These are phyloP conservation scores for Cerceris ruficornis DNA, from an alignment of 2,888 invertebrate species.

Conservation along the genomic window DNA sequence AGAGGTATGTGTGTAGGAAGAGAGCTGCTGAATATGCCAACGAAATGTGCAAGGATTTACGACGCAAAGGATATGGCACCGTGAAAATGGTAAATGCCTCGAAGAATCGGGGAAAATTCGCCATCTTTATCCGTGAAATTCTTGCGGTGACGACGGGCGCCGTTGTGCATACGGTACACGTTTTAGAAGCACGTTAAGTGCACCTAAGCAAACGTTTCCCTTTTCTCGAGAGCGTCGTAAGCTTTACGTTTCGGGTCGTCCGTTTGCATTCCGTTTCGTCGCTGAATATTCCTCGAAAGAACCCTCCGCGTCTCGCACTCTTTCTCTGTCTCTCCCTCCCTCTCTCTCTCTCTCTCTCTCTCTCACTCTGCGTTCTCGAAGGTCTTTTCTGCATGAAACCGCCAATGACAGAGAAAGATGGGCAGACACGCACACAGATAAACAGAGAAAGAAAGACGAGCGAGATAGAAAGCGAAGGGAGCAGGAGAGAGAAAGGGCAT, in stretches of 20 bases:
- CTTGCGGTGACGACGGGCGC: slow-evolving; percentile 20
- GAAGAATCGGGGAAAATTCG: slow-evolving; percentile 32
- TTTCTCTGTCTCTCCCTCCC: too few species aligned
- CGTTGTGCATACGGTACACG: slow-evolving; percentile 29
- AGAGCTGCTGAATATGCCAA: background rate
- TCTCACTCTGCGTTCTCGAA: background rate
- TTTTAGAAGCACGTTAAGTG: slow-evolving; percentile 59
- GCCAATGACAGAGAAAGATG: slow-evolving; percentile 13
- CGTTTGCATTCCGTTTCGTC: slow-evolving; percentile 63
- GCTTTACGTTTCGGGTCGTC: slow-evolving; percentile 67
- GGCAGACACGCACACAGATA: slow-evolving; percentile 1
- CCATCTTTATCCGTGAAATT: slow-evolving; percentile 20
- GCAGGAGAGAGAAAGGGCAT: slow-evolving; percentile 21
- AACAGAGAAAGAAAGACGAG: slow-evolving; percentile 4
- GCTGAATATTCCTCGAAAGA: slow-evolving; percentile 64
- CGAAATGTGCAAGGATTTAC: background rate
- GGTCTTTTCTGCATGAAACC: slow-evolving; percentile 25
- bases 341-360: background rate
- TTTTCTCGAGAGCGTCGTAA: slow-evolving; percentile 40
- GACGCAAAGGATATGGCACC: background rate
- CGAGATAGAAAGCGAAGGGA: slow-evolving; percentile 5
- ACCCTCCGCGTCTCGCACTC: slow-evolving; percentile 20
- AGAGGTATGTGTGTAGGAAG: background rate
- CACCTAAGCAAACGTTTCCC: slow-evolving; percentile 62
- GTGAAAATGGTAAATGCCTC: slow-evolving; percentile 3